Percentiles rank a stretch among this genome's conserved stretches.
Evolutionary conservation across 2,797 vertebrate genomes (phyloP).

Genomic region (Sphenopsis melanotis): DNA sequence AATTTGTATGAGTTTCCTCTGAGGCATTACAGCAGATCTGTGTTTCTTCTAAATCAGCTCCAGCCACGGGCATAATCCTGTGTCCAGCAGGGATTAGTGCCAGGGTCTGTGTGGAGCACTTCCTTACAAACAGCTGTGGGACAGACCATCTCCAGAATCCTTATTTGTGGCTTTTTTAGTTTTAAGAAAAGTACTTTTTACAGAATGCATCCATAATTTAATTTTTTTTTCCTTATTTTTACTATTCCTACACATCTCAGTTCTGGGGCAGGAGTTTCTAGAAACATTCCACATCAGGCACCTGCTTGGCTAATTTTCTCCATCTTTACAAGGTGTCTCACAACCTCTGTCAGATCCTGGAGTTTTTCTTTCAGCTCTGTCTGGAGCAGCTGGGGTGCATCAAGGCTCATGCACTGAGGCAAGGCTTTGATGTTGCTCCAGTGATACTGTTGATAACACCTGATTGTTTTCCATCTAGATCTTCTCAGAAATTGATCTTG

Average conservation of each 20-base stretch:
- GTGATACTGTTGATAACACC: conserved; percentile 43
- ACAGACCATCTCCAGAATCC: neutral
- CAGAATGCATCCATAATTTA: neutral
- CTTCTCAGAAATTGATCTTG: conserved; percentile 55
- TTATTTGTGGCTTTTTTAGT: neutral
- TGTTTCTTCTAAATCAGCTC: neutral
- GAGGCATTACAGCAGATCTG: neutral
- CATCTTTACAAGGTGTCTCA: conserved; percentile 30
- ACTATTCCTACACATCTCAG: neutral
- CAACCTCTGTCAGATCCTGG: conserved; percentile 15
- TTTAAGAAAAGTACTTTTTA: neutral
- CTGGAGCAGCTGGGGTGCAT: conserved; percentile 13
- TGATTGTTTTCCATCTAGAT: conserved; percentile 51
- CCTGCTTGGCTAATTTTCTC: conserved; percentile 17
- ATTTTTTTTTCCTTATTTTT: neutral
- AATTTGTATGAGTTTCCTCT: neutral
- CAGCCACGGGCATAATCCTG: neutral
- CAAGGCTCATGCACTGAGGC: neutral
- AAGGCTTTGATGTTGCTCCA: conserved; percentile 41
- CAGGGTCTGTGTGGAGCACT: neutral
- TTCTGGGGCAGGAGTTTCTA: conserved; percentile 7
- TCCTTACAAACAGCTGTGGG: neutral
- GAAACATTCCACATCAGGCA: neutral
- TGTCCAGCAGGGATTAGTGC: neutral
- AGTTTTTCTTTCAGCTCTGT: neutral